Percentiles rank a stretch among this genome's conserved stretches.
These are phyloP conservation scores for Lineus longissimus DNA, from an alignment of 1,140 invertebrate genomes.

Conservation along the genomic window DNA sequence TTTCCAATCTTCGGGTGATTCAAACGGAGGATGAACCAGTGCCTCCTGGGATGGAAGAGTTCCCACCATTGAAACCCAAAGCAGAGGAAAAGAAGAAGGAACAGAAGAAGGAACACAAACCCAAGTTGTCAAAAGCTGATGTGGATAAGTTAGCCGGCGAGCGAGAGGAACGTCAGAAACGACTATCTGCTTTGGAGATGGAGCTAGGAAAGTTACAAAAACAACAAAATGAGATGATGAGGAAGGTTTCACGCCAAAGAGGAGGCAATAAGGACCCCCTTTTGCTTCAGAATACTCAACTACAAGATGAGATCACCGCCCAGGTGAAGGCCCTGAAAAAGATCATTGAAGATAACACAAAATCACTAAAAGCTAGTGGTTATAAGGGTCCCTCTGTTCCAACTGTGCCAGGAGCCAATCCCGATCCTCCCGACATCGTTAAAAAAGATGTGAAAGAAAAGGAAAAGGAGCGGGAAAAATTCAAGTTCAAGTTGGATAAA, in stretches of 20 bases:
- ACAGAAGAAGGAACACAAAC: background rate
- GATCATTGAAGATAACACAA: background rate
- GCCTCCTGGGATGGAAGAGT: background rate
- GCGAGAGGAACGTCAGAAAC: conserved; percentile 22
- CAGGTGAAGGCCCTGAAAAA: background rate
- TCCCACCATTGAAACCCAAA: background rate
- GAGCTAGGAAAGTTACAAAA: conserved; percentile 35
- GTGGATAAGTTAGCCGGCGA: conserved; percentile 27
- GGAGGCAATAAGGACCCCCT: conserved; percentile 47
- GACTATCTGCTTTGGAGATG: conserved; percentile 29
- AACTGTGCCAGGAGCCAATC: no score
- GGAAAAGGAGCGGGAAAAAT: no score
- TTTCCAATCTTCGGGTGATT: background rate
- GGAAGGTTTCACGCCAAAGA: conserved; percentile 40
- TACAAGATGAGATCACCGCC: conserved; percentile 43
- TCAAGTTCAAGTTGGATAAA: no score
- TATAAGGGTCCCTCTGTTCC: no score
- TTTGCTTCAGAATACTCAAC: conserved; percentile 40
- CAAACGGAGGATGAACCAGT: background rate
- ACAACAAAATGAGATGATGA: conserved; percentile 46
- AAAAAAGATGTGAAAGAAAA: no score
- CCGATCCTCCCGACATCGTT: no score
- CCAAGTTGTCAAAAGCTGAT: conserved; percentile 16
- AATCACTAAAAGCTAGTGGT: background rate
- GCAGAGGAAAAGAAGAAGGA: background rate